Evolutionary conservation across 2,888 invertebrate genomes (phyloP).

Genomic region (Yponomeuta plumbellus): DNA sequence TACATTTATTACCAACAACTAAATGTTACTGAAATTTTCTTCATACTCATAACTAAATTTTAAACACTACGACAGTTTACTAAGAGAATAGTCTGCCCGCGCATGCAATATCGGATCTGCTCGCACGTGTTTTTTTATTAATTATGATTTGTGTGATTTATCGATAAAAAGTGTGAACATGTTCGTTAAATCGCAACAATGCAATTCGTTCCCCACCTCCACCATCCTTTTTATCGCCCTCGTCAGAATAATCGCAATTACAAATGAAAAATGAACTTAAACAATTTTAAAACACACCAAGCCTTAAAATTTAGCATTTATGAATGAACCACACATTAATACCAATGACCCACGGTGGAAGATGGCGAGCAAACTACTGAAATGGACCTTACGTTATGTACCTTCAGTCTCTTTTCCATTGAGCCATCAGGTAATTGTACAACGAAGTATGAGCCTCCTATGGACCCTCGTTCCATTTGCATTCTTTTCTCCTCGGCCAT

Average conservation of each 20-base stretch:
- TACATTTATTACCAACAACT: not conserved
- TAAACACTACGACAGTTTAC: too few species aligned
- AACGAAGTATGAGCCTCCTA: constrained; percentile 90
- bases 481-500: constrained; percentile 95
- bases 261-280: not conserved
- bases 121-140: too few species aligned
- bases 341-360: not conserved
- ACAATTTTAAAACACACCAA: not conserved
- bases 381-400: constrained; percentile 45
- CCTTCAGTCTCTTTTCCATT: constrained; percentile 92
- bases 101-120: too few species aligned
- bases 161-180: not conserved
- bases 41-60: not conserved
- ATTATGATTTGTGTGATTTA: too few species aligned
- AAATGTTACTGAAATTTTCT: not conserved
- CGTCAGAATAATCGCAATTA: too few species aligned
- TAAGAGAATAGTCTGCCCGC: too few species aligned
- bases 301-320: not conserved
- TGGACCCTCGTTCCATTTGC: constrained; percentile 93
- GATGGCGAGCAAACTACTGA: not conserved
- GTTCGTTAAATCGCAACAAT: not conserved
- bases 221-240: not conserved
- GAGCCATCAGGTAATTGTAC: constrained; percentile 94
- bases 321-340: not conserved
- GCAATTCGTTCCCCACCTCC: not conserved